These are phyloP conservation scores for Pseudochirops cupreus DNA, from an alignment of 2,797 vertebrate species.

Conservation along the genomic window DNA sequence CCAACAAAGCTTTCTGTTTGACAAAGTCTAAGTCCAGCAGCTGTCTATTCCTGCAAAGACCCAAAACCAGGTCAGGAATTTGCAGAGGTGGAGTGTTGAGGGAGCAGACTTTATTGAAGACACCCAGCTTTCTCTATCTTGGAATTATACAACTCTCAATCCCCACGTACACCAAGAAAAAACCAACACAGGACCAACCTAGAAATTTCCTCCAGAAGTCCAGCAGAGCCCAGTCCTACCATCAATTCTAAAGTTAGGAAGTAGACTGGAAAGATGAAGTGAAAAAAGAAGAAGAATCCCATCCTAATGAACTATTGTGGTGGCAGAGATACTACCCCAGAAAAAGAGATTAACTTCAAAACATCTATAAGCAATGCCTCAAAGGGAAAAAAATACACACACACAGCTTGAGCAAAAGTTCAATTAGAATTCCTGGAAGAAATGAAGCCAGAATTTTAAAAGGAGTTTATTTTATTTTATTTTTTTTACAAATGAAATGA, in stretches of 20 bases:
- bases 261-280: not conserved
- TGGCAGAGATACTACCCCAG: not conserved
- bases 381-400: not conserved
- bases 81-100: not conserved
- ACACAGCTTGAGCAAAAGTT: not conserved
- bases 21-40: not conserved
- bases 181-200: not conserved
- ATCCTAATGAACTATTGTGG: not conserved
- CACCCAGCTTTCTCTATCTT: not conserved
- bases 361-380: not conserved
- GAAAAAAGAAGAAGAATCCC: not conserved
- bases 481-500: not conserved
- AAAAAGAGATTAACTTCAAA: not conserved
- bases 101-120: not conserved
- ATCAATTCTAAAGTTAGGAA: not conserved
- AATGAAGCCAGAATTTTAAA: not conserved
- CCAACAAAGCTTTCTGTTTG: not conserved
- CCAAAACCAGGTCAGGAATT: not conserved
- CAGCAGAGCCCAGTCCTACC: not conserved
- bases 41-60: not conserved
- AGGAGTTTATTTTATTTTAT: not conserved
- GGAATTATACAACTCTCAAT: not conserved
- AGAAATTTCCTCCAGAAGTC: not conserved
- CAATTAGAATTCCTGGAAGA: not conserved
- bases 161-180: not conserved